A percentile compares a stretch with the other conserved stretches of the same genome.
These are phyloP conservation scores for Macrotis lagotis DNA, from an alignment of 2,113 vertebrate genomes.

Conservation along the genomic window DNA sequence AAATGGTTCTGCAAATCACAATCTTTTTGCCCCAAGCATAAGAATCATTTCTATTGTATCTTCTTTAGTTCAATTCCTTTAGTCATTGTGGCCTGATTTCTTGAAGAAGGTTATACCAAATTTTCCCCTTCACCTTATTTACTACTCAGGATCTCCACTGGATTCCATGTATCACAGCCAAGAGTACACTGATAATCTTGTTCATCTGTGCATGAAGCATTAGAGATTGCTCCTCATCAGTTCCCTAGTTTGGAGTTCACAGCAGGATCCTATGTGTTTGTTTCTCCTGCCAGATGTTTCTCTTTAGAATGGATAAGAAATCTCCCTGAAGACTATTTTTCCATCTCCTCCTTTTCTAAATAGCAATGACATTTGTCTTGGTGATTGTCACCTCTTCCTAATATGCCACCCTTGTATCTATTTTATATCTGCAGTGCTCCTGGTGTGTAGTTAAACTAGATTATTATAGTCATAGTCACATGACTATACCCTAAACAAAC, in stretches of 20 bases:
- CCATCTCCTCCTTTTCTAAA: conserved; percentile 17
- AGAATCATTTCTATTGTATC: conserved; percentile 18
- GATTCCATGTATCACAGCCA: not conserved
- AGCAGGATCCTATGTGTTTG: conserved; percentile 1
- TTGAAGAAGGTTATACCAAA: not conserved
- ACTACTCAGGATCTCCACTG: not conserved
- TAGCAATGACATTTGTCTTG: conserved; percentile 38
- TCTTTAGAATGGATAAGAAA: conserved; percentile 30
- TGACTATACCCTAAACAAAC: conserved; percentile 34
- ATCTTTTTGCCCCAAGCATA: not conserved
- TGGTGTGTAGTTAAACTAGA: conserved; percentile 27
- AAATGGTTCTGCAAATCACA: conserved; percentile 42
- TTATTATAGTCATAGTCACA: conserved; percentile 7
- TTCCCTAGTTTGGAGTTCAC: conserved; percentile 37
- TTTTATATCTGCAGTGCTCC: conserved; percentile 6
- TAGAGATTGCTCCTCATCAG: conserved; percentile 11
- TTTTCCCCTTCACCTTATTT: conserved; percentile 13
- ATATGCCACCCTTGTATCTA: not conserved
- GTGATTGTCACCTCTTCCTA: conserved; percentile 11
- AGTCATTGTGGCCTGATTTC: not conserved
- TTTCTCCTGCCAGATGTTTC: conserved; percentile 28
- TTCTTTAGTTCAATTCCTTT: not conserved
- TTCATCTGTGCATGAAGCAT: conserved; percentile 17
- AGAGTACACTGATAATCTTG: not conserved
- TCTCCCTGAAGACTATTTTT: not conserved